These are phyloP conservation scores for Slavum lentiscoides DNA, from an alignment of 2,888 invertebrate species.

Conservation along the genomic window DNA sequence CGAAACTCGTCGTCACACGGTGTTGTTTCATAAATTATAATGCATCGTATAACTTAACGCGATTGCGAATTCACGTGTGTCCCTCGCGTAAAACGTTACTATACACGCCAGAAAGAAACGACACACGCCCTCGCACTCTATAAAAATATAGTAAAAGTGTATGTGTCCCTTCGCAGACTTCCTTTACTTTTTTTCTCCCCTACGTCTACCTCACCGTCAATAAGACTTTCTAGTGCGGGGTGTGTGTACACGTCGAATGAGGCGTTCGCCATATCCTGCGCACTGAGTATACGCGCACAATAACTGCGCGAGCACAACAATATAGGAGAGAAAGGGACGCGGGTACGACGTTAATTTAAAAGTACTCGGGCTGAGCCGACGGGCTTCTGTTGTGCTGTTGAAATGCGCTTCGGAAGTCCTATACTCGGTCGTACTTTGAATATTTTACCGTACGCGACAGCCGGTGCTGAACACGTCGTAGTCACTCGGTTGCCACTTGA, in stretches of 20 bases:
- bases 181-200: background rate
- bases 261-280: background rate
- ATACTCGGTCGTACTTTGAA: background rate
- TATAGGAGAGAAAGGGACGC: background rate
- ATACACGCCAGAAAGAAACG: background rate
- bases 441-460: background rate
- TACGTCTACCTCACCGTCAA: background rate
- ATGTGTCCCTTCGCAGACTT: background rate
- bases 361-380: background rate
- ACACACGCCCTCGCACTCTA: background rate
- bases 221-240: conserved; percentile 44
- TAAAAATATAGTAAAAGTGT: no score
- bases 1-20: background rate
- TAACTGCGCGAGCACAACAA: background rate
- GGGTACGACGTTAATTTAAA: conserved; percentile 33
- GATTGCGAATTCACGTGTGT: conserved; percentile 40
- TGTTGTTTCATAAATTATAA: conserved; percentile 25
- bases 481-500: conserved; percentile 12
- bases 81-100: background rate
- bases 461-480: no score
- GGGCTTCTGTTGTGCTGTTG: no score
- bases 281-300: background rate
- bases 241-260: background rate
- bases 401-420: background rate
- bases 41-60: conserved; percentile 8